Evolutionary conservation across 2,888 invertebrate genomes (phyloP), one percentile per base, ranked within the genome.

Genomic region (Tridacna crocea): DNA sequence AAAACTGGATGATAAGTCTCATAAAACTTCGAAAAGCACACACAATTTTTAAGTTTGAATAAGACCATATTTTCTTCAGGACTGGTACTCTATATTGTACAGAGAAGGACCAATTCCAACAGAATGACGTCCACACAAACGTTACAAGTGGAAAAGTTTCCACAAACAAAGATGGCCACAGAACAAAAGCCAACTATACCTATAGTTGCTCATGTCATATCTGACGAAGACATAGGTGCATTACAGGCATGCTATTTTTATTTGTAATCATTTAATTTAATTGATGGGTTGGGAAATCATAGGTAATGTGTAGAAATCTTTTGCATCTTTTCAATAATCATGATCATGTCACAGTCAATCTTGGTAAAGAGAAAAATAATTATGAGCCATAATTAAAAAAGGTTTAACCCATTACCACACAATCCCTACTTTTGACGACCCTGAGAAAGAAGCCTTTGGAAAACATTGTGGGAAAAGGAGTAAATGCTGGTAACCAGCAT

Each of bases 171-270:
- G 19, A 74, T 66, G 46, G 27, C 60, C 24, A 61, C 78, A 19
- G 84, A 87, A 27, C 80, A 82, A 13, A 88, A 88, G 72, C 81
- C 84, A 17, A 84, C 84, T 12, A 90, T 93, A 24, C 94, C 94
- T 15, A 80, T 94, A 70, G 93, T 94, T 12, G 83, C 92, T 19
- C 93, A 94, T 83, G 89, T 92, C n/a, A 92, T 94, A 51, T 93
- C 93, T 48, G 94, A 94, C 85, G 93, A 94, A 80, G 93, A 94
- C 75, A 85, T 93, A 55, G 93, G 92, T 0, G 84, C 92, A 17
- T 77, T 92, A 19, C 90, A 93, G 92, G 93, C 93, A 77, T 48
- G 60, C 70, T 1, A 36, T 36, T 36, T 36, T 8, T 36, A 36
- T 36, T 36, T 36, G 36, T 36, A 36, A 2, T 36, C 2, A 36